Evolutionary conservation across 2,888 invertebrate genomes (phyloP), one percentile per base, ranked within the genome.

Genomic region (Sphecodes monilicornis): DNA sequence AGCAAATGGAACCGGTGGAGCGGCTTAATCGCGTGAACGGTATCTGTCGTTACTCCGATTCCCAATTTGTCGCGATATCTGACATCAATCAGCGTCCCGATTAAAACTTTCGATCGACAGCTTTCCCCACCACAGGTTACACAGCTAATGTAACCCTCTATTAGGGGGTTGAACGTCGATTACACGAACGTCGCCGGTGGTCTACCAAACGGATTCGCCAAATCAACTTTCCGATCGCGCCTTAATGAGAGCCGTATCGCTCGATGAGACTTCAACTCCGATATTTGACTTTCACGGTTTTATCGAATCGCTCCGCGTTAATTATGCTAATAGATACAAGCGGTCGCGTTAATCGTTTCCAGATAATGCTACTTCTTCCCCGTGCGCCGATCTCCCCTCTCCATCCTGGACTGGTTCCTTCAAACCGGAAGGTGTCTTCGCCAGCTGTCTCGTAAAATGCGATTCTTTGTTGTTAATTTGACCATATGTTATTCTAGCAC

Each of bases 241-340:
- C 57, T 70, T 87, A 87, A 89, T 86, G 77, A 29, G 69, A 68
- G 78, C 68, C 82, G 75, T 57, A 75, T 89, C 81, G 80, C 72
- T 3, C 43, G 46, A 74, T 82, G 68, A 89, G 85, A 85, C 54
- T 76, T 76, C 80, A 81, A 82, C 75, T 68, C 76, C 87, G 87
- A 87, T 85, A 85, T 70, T 73, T 74, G 82, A 71, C 76, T 76
- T 73, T 79, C 82, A 68, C 82, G 71, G 71, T 72, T 79, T 85
- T 84, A 75, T 54, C 77, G 46, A 50, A 69, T 70, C 78, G 68
- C 76, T 73, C 64, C 57, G 39, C 46, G 68, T 82, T 82, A 77
- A 82, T 89, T 85, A 84, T 85, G 87, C 82, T 83, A 82, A 89
- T 87, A 82, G 85, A 81, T 83, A 85, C 85, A 75, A 76, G 66